Conservation (phyloP, 2,113 vertebrate species). For the Siphamia tubifer region DNA sequence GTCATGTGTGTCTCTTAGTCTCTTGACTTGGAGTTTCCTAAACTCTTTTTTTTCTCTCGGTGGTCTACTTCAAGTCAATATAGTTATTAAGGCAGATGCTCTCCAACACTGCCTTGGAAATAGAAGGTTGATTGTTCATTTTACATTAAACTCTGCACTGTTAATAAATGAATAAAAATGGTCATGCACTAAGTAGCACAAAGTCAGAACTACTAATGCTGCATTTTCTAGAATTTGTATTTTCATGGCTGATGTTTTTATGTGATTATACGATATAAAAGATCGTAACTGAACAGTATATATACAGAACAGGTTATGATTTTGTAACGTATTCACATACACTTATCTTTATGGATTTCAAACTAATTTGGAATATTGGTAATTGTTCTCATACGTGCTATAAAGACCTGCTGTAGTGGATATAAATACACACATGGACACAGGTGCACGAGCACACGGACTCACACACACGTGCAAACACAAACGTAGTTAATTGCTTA, state of each 20-base stretch:
- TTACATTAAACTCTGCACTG: conserved; percentile 40
- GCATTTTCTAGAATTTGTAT: neutral
- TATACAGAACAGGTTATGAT: conserved; percentile 1
- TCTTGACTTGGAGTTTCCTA: conserved; percentile 43
- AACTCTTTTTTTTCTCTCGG: conserved; percentile 13
- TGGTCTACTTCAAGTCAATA: conserved; percentile 50
- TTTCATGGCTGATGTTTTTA: neutral
- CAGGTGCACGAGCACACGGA: neutral
- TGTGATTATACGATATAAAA: neutral
- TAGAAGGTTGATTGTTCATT: conserved; percentile 49
- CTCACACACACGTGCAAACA: conserved; percentile 27
- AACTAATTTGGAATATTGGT: conserved; percentile 60
- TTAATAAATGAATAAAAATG: conserved; percentile 27
- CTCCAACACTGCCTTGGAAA: conserved; percentile 23
- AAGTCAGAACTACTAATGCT: neutral
- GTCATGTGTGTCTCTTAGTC: conserved; percentile 64
- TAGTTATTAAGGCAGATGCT: conserved; percentile 54
- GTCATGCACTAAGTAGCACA: neutral
- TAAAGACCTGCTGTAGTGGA: neutral
- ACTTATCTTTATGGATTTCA: conserved; percentile 51
- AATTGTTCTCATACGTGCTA: conserved; percentile 42
- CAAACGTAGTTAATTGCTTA: conserved; percentile 69
- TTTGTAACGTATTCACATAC: neutral
- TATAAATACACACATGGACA: conserved; percentile 40
- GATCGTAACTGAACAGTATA: neutral